Evolutionary conservation across 2,888 invertebrate species (phyloP), one percentile per base, ranked within the genome.

Genomic region (Geotrupes spiniger): DNA sequence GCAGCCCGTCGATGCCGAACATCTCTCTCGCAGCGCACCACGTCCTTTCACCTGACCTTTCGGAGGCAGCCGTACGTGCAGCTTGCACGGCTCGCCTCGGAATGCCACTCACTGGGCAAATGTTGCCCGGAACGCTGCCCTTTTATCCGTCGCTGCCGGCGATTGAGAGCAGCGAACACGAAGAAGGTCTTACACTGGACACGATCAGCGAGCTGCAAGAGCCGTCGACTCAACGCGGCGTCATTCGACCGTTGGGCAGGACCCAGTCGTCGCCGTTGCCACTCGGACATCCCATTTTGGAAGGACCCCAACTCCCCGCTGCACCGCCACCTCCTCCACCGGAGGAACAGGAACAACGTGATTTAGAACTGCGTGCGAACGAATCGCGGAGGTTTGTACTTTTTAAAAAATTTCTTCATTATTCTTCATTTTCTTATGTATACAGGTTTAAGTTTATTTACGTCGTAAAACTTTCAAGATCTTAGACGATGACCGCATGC

Each of bases 1-100:
- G 92, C 63, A 93, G 93, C 63, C 95, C 95, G 47, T 95, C 95
- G 65, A 87, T 96, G 88, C 96, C 96, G 66, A 96, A 96, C 78
- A 96, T 96, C 71, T 94, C 94, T 53, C 79, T 96, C 63, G 95
- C 74, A 16, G 65, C 68, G 36, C 71, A 71, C 52, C 72, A 72
- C 49, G 64, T 78, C 16, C 60, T 69, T 36, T 63, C 64, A 5
- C 69, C 71, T 2, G 73, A 74, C 36, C 84, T 89, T 48, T 85
- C 87, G 25, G 92, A 92, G 70, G 88, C 90, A 49, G 90, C 89
- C 69, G 81, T 88, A 37, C 78, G 87, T 57, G 84, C 85, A 10
- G 83, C 85, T 36, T 82, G 82, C 61, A 81, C 84, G 4, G 83
- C 83, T 31, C 77, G 83, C 27, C 81, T 50, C 77, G 85, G 85